Evolutionary conservation across 2,888 invertebrate species (phyloP), one percentile per base, ranked within the genome.

Genomic region (Tubulanus polymorphus): DNA sequence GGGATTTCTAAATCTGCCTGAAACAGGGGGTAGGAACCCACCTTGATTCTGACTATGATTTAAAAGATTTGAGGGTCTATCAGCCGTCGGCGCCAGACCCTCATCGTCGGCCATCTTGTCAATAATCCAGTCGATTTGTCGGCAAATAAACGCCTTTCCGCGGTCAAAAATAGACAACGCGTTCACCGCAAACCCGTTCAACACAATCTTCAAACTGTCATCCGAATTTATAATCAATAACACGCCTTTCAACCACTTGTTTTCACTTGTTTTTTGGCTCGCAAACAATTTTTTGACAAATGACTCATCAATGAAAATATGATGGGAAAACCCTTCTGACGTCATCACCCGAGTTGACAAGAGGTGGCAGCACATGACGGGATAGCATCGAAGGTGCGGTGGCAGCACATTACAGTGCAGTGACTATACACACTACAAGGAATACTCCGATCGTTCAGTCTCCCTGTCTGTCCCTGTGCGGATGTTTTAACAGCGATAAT

Each of bases 261-360:
- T n/a, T n/a, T n/a, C n/a, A n/a, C n/a, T n/a, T n/a, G n/a, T n/a
- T n/a, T n/a, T n/a, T n/a, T n/a, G n/a, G n/a, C n/a, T n/a, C n/a
- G n/a, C n/a, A n/a, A n/a, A n/a, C n/a, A n/a, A n/a, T n/a, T n/a
- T n/a, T n/a, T n/a, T n/a, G n/a, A n/a, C n/a, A n/a, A 23, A 41
- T 41, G 41, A 41, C 41, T 41, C 41, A 41, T 41, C 41, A 41
- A 18, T 20, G 23, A 23, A n/a, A 41, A 41, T 20, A 41, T 41
- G 23, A 18, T 41, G 6, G 41, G 41, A 23, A 41, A 41, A 5
- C 41, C 41, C 15, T 15, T 5, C 41, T 41, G 41, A 41, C 41
- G 41, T 41, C 41, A 41, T 41, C 41, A 41, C 41, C 35, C n/a
- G n/a, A n/a, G 10, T 32, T 10, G 35, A n/a, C 35, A 32, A n/a